phyloP scores from a whole-genome alignment of 2,797 vertebrate species.

The Enteromius fasciolatus region DNA sequence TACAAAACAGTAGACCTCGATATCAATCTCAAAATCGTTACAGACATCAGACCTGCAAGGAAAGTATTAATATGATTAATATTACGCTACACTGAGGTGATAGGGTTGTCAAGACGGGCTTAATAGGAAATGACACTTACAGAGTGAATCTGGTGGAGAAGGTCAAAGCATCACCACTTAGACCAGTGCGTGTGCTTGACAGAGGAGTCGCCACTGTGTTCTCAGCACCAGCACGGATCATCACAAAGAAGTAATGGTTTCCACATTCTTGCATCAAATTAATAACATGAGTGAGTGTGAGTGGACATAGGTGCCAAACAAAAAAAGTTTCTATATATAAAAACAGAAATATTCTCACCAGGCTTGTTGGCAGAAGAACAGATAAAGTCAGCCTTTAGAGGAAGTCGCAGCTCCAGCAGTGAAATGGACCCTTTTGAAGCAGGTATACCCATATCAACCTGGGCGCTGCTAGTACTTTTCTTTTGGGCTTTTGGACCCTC shows the following conservation, averaged over 20 bases:
- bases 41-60: slow-evolving; percentile 83
- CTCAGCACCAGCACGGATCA: slow-evolving; percentile 88
- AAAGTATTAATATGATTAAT: slow-evolving; percentile 2
- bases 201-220: slow-evolving; percentile 90
- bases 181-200: slow-evolving; percentile 81
- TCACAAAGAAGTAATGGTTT: slow-evolving; percentile 90
- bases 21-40: slow-evolving; percentile 88
- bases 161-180: slow-evolving; percentile 90
- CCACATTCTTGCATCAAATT: slow-evolving; percentile 76
- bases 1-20: slow-evolving; percentile 94
- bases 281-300: not conserved
- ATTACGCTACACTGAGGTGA: not conserved
- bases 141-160: slow-evolving; percentile 89
- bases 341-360: slow-evolving; percentile 72
- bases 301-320: not conserved
- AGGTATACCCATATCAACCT: slow-evolving; percentile 57
- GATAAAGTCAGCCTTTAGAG: slow-evolving; percentile 95
- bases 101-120: not conserved
- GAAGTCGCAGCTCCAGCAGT: slow-evolving; percentile 89
- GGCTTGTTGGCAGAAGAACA: slow-evolving; percentile 87
- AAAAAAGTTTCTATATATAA: not conserved
- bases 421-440: slow-evolving; percentile 88
- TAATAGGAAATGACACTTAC: slow-evolving; percentile 74
- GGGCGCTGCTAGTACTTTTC: slow-evolving; percentile 64
- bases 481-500: slow-evolving; percentile 78